Base-by-base conservation (phyloP, 2,113 vertebrate species). In the Podarcis muralis region DNA sequence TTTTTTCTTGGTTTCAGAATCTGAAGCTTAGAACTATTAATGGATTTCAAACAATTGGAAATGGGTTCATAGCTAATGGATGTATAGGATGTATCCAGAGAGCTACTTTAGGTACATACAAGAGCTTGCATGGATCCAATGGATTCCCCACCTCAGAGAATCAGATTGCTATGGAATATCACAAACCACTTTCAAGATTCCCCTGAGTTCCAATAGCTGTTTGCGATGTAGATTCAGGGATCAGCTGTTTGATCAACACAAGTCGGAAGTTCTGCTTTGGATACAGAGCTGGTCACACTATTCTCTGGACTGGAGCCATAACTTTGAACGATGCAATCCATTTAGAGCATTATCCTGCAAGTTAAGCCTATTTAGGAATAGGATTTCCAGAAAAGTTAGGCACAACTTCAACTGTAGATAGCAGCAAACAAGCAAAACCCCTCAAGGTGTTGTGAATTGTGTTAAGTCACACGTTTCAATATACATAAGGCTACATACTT, bases 61-160 rank as follows among this genome's bases (percentile, higher is more conserved):
- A 81, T 81, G 66, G 43, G 72, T 87, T 35, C 72, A 87, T 79
- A 86, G 76, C 65, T 80, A 87, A 87, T 87, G 85, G 76, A 87
- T 22, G 69, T 71, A 80, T 66, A 69, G 85, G 65, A 76, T 65
- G 27, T 20, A 72, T 87, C 85, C 77, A 80, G 65, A 87, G 25
- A 72, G 13, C 77, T 72, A 48, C 66, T 80, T 87, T 87, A 57
- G 25, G 30, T 16, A 30, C 65, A 59, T 57, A 23, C 32, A 87
- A 57, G 65, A 48, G 40, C 66, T 43, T 71, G 18, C 53, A 6
- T 69, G 65, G 79, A 8, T 62, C 32, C 23, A 79, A 18, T 30
- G n/a, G 30, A 20, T 32, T n/a, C 30, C 32, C 20, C 13, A 25
- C 43, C 20, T 7, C 68, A 22, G 30, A 71, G 25, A 23, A 81